Evolutionary conservation across 2,113 vertebrate genomes (phyloP), one percentile per base, ranked within the genome.

Genomic region (Trichechus manatus): DNA sequence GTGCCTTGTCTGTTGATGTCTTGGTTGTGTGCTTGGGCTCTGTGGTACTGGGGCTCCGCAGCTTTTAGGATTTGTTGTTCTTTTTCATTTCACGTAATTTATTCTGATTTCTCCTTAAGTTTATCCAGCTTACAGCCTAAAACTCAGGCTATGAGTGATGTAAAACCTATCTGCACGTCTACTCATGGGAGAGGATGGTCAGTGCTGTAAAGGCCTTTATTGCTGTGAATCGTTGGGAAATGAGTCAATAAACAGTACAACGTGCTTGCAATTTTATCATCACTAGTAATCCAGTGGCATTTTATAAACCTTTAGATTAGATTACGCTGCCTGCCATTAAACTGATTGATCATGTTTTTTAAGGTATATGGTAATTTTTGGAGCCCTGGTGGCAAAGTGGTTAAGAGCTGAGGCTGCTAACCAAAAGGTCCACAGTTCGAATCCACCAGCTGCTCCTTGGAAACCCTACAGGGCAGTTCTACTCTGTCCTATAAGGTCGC

Each of bases 111-210:
- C 17, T 91, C 47, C 47, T 88, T 53, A 61, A 42, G 10, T 91
- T 92, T 88, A 59, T n/a, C 44, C 53, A 94, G 19, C 5, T 88
- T 53, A 93, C 70, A 92, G 72, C 39, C 6, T 42, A 70, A 93
- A 61, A 79, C 53, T 50, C 17, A 50, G 6, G 25, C 83, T 77
- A 2, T n/a, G 27, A 83, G 23, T 63, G n/a, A 44, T 27, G 56
- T 88, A 23, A 9, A 33, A 81, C 39, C 22, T 78, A 6, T 61
- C 63, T 59, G 29, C 11, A 77, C 11, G 61, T 87, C 9, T 94
- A 68, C 33, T 83, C 33, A 59, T 33, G 36, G 19, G 44, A 70
- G 33, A 83, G 29, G 68, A 70, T 83, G 75, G 27, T 83, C 20
- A 77, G 47, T 29, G 5, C 42, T 47, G 2, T 64, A 36, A 74